Base-by-base conservation (phyloP, 2,888 invertebrate genomes). In the Sminthurinus aureus region DNA sequence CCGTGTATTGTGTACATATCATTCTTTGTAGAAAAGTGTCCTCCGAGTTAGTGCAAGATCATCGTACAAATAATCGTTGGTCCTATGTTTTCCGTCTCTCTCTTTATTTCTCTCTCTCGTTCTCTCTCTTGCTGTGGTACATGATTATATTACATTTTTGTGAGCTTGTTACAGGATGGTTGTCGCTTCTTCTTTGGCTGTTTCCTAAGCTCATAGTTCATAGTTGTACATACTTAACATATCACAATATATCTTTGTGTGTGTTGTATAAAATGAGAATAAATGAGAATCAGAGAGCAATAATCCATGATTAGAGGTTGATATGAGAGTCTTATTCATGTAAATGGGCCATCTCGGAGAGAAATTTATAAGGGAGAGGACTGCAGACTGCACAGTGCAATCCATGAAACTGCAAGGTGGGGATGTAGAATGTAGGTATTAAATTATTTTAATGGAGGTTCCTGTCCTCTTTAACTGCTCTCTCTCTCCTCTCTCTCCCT, bases 381-480 rank as follows among this genome's bases (percentile, higher is more conserved):
- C 84, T 85, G 77, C 76, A 64, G 11, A 74, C 84, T 38, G 83
- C 84, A 84, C 81, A 84, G 84, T 82, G 84, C 85, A 84, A 84
- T 81, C 80, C 80, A 82, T 84, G 84, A 83, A 84, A 86, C 82
- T 84, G 85, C 85, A 85, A 86, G 86, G 85, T 84, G 85, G 86
- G 84, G 85, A 84, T 81, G 84, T 38, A 38, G 38, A 86, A 84
- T 81, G 84, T 38, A 38, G 38, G 38, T 86, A 84, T 84, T 85
- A 86, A 86, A 86, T 86, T 86, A 86, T 84, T 82, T 85, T 86
- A 86, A 86, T 86, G 85, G 84, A 85, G 79, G 84, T 82, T 80
- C 79, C 74, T 81, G 84, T 85, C 85, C 81, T 84, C 79, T 75
- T 83, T 81, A 81, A 67, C 79, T 38, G 38, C 38, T 38, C 38